Conservation (phyloP, 2,888 invertebrate species). For the Torymus tubicola region DNA sequence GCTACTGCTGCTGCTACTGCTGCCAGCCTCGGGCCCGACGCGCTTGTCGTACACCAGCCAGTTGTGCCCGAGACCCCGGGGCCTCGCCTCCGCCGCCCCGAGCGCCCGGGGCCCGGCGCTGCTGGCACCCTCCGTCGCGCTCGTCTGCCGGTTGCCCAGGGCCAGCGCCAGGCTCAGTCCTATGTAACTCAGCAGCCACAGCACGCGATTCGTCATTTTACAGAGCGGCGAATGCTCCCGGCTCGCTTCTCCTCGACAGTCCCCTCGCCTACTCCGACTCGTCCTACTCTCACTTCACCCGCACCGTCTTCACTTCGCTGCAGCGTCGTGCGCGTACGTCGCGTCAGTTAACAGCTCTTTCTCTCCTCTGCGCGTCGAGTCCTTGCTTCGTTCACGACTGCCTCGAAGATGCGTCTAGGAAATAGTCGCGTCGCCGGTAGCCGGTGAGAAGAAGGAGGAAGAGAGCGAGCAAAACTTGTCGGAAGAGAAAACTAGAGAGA, state of each 20-base stretch:
- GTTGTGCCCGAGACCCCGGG: slow-evolving; percentile 52
- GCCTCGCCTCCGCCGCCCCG: background rate
- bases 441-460: slow-evolving; percentile 34
- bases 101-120: background rate
- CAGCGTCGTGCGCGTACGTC: background rate
- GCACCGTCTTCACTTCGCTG: too few species aligned
- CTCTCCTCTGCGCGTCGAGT: too few species aligned
- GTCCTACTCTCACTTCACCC: background rate
- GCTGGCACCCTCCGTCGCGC: slow-evolving; percentile 68
- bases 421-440: slow-evolving; percentile 6
- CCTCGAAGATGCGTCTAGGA: background rate
- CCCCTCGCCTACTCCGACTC: background rate
- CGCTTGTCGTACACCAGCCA: slow-evolving; percentile 67
- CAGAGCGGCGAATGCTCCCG: slow-evolving; percentile 20
- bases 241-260: background rate
- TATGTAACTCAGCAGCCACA: slow-evolving; percentile 73
- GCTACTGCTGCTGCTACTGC: too few species aligned
- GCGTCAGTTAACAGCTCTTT: background rate
- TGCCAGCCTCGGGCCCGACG: background rate
- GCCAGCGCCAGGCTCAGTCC: slow-evolving; percentile 72
- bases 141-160: slow-evolving; percentile 65
- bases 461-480: slow-evolving; percentile 4
- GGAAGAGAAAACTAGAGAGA: too few species aligned
- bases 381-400: too few species aligned
- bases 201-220: slow-evolving; percentile 71